These are phyloP conservation scores for Platysternon megacephalum DNA, from an alignment of 2,113 vertebrate species.

Conservation along the genomic window DNA sequence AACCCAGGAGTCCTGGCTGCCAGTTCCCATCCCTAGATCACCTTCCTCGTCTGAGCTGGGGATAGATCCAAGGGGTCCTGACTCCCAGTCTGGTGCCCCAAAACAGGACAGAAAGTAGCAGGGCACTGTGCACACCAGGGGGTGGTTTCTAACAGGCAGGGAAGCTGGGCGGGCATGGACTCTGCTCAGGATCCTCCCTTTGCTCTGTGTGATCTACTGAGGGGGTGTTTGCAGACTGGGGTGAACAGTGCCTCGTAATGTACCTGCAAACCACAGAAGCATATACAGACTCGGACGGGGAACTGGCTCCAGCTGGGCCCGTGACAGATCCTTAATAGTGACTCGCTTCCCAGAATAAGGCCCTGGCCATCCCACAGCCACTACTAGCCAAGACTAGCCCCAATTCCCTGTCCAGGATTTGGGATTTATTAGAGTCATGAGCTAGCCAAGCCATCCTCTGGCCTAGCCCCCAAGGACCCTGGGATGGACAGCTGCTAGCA, in stretches of 20 bases:
- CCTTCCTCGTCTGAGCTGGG: background rate
- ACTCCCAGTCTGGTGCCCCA: background rate
- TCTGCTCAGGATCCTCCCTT: background rate
- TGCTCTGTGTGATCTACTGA: background rate
- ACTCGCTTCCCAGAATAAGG: background rate
- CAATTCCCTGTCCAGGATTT: background rate
- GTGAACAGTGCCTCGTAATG: background rate
- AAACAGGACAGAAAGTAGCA: background rate
- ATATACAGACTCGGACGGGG: background rate
- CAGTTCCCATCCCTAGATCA: background rate
- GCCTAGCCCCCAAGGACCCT: background rate
- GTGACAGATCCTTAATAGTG: background rate
- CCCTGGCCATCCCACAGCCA: background rate
- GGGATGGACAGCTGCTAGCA: background rate
- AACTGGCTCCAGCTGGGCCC: background rate
- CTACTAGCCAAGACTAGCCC: background rate
- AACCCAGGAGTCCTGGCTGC: background rate
- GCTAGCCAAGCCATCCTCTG: background rate
- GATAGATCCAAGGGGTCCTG: background rate
- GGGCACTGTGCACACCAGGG: background rate
- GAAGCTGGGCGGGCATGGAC: background rate
- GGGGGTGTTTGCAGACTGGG: background rate
- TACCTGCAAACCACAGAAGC: background rate
- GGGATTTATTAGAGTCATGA: background rate
- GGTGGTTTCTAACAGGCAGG: background rate